Base-by-base conservation (phyloP, 2,888 invertebrate genomes). In the Cheilosia scutellata region DNA sequence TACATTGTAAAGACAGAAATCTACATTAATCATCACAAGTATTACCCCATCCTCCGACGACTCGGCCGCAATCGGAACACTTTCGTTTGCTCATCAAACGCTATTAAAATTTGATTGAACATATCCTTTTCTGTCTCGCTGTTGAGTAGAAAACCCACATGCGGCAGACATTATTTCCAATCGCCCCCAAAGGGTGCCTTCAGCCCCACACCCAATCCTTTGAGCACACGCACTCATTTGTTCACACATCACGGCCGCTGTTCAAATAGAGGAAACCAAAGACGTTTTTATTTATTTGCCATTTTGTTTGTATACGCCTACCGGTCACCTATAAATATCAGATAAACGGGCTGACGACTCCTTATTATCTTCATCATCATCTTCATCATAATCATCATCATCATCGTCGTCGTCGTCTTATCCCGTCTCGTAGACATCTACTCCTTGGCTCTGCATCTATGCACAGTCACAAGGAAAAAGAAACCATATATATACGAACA, bases 261-360 rank as follows among this genome's bases (percentile, higher is more conserved):
- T 40, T 13, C 62, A 70, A 70, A 65, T 49, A 70, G 65, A 66
- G 53, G 71, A 63, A 78, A 55, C 74, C 60, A 55, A 66, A 66
- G 84, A 86, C 33, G 74, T 70, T 86, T 84, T 20, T 44, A 72
- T 79, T 84, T 79, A 80, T 86, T 80, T 86, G 76, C 75, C 62
- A 86, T 86, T 86, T 76, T 86, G 66, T 86, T 86, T 82, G 84
- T 76, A 40, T 76, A 82, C 86, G 82, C 86, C 86, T 86, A 86
- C 86, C 76, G 86, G 86, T 86, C 86, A 86, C 86, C 86, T 86
- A 86, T 86, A 86, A 86, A 86, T 86, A 86, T 86, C 86, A 86
- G 77, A 86, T 86, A 86, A 86, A 80, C 63, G 66, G 44, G 20
- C 49, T 76, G 58, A 63, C 77, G 82, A 77, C 72, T 77, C 51